phyloP scores from a whole-genome alignment of 1,140 invertebrate genomes.

The Laodelphax striatellus region DNA sequence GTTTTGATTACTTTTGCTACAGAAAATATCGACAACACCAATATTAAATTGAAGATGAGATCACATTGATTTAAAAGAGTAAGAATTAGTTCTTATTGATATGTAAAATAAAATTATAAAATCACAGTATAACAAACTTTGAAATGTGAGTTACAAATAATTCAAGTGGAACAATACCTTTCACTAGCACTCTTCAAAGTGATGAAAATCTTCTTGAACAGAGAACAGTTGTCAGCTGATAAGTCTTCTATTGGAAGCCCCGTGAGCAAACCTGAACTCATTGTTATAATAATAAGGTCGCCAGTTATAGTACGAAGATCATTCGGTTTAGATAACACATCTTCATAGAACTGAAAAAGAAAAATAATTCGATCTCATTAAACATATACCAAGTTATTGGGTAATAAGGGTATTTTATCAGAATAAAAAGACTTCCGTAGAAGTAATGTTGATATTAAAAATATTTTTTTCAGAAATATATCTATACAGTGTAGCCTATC shows the following conservation, averaged over 20 bases:
- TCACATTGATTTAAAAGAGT: not conserved
- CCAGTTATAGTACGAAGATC: not conserved
- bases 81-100: not conserved
- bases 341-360: not conserved
- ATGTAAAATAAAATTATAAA: too few relatives aligned
- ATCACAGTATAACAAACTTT: too few relatives aligned
- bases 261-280: conserved; percentile 9
- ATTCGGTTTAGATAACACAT: not conserved
- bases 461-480: too few relatives aligned
- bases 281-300: conserved; percentile 6
- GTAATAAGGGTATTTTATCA: too few relatives aligned
- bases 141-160: not conserved
- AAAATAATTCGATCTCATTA: too few relatives aligned
- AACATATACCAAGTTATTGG: too few relatives aligned
- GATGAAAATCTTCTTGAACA: conserved; percentile 15
- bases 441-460: too few relatives aligned
- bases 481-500: too few relatives aligned
- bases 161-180: not conserved
- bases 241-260: not conserved
- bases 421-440: too few relatives aligned
- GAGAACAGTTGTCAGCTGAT: not conserved
- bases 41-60: not conserved
- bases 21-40: too few relatives aligned
- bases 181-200: not conserved
- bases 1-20: too few relatives aligned